Base-by-base conservation (phyloP, 1,140 invertebrate species). In the Ctenoplectra terminalis region DNA sequence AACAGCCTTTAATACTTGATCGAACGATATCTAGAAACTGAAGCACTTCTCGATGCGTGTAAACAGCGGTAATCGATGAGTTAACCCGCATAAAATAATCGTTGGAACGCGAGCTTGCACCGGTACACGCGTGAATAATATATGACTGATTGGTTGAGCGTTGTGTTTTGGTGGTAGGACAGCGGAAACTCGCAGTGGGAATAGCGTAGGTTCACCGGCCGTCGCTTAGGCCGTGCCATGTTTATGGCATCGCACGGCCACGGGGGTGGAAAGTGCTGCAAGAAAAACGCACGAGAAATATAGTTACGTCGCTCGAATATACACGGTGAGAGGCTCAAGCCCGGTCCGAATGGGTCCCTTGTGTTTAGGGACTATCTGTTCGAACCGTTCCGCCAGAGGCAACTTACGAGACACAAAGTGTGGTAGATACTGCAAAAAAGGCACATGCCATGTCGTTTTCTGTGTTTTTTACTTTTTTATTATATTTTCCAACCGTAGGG, bases 361-460 rank as follows among this genome's bases (percentile, higher is more conserved):
- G 85, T 82, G 72, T 87, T 90, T 91, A 77, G 77, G 77, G 74
- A 87, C 83, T 81, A 81, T 90, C 87, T 81, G 83, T 90, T 89
- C 46, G 69, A 80, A 63, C 77, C 34, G 46, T 52, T 61, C 50
- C 58, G 34, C 43, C 43, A 2, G 8, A 13, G 69, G 37, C 70
- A 63, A 72, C 69, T 80, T 63, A 73, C 48, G n/a, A 54, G 56
- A 48, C 43, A 61, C 37, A 15, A 43, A 72, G 58, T 13, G 52
- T 5, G 26, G 4, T 34, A 6, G 20, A 17, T 26, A n/a, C 5
- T 52, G 17, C 15, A 69, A 77, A 77, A 58, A 46, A n/a, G 2
- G 50, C 29, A 9, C 20, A 26, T 52, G 26, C 11, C 40, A n/a
- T 17, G 20, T 20, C 20, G 46, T n/a, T 31, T 20, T n/a, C 13